phyloP scores from a whole-genome alignment of 2,888 invertebrate genomes.

The Physocephala rufipes region DNA sequence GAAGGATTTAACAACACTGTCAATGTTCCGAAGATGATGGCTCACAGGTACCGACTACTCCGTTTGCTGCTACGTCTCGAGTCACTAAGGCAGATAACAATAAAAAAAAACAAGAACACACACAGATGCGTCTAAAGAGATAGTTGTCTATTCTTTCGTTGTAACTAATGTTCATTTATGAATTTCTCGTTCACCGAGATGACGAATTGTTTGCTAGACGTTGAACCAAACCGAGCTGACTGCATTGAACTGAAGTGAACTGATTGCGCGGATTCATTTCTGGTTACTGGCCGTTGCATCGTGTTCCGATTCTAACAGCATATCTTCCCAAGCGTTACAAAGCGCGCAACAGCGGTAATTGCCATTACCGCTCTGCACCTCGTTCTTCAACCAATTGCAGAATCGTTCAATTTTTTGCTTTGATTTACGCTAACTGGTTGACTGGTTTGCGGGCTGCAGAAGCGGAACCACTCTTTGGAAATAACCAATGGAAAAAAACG shows the following conservation, averaged over 20 bases:
- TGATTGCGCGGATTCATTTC: constrained; percentile 24
- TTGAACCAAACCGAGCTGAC: background rate
- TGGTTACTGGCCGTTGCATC: constrained; percentile 4
- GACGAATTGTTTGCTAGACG: constrained; percentile 16
- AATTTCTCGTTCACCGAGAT: background rate
- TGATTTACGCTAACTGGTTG: background rate
- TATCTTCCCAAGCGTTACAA: constrained; percentile 11
- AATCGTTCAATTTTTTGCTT: background rate
- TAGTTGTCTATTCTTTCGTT: too few species aligned
- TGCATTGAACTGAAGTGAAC: background rate
- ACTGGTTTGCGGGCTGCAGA: background rate
- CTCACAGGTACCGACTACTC: constrained; percentile 7
- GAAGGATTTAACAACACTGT: background rate
- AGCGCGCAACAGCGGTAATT: background rate
- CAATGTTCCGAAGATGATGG: background rate
- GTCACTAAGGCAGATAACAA: background rate
- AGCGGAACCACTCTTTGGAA: background rate
- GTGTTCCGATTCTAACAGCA: constrained; percentile 26
- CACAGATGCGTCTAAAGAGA: too few species aligned
- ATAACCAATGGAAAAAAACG: background rate
- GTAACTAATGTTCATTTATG: constrained; percentile 20
- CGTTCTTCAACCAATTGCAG: background rate
- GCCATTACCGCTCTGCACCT: background rate
- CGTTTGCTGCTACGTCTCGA: background rate
- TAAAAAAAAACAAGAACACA: constrained; percentile 12